These are phyloP conservation scores for Drosophila equinoxialis DNA, from an alignment of 1,140 invertebrate species.

Conservation along the genomic window DNA sequence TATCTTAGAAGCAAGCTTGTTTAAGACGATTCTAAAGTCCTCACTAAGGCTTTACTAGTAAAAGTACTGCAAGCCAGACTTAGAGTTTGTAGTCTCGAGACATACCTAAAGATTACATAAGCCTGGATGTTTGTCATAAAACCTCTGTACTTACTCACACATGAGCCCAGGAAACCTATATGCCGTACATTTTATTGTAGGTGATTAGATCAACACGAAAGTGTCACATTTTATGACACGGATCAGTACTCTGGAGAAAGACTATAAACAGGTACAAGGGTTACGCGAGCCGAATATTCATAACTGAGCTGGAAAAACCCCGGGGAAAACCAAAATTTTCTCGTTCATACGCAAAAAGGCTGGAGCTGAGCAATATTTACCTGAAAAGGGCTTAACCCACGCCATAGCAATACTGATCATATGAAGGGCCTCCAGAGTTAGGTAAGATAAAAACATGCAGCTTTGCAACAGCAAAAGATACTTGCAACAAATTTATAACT, in stretches of 20 bases:
- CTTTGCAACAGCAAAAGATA: background rate
- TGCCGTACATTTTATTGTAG: conserved; percentile 44
- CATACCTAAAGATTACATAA: background rate
- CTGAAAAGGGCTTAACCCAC: conserved; percentile 31
- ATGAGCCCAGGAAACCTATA: background rate
- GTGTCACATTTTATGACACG: conserved; percentile 45
- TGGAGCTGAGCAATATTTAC: conserved; percentile 25
- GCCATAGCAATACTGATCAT: background rate
- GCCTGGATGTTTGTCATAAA: conserved; percentile 14
- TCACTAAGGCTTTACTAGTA: background rate
- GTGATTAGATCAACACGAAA: conserved; percentile 54
- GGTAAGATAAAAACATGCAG: background rate
- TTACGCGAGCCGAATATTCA: conserved; percentile 50
- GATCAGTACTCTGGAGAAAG: conserved; percentile 43
- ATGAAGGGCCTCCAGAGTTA: background rate
- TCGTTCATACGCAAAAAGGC: conserved; percentile 53
- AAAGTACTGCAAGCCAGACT: background rate
- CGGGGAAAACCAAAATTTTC: conserved; percentile 63
- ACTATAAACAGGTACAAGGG: conserved; percentile 25
- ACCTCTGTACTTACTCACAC: conserved; percentile 5
- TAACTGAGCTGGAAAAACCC: conserved; percentile 69
- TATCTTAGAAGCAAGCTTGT: too few relatives aligned
- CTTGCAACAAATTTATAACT: background rate
- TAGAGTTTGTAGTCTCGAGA: background rate
- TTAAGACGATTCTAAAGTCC: too few relatives aligned